Evolutionary conservation across 2,113 vertebrate genomes (phyloP), one percentile per base, ranked within the genome.

Genomic region (Muscicapa adusta): DNA sequence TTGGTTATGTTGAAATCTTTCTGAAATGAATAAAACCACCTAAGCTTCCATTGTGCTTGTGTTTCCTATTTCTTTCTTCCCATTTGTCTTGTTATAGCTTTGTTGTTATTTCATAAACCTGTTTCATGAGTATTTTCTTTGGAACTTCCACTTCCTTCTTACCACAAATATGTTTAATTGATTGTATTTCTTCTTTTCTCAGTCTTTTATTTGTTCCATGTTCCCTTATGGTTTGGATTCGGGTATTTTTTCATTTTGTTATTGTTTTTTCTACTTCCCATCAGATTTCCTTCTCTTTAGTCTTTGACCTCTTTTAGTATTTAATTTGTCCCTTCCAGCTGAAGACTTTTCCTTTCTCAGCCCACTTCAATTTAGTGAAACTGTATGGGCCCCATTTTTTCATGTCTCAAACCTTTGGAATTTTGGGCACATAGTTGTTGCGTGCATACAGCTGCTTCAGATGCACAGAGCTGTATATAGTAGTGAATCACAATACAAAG

Each of bases 61-160:
- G 75, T 93, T 95, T 95, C 74, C 89, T 91, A 18, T 93, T 95
- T 96, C 74, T 89, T 89, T 93, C 88, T 78, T 53, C 54, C 42
- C 33, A 47, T 88, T 78, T 90, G 17, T 88, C 82, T 77, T 86
- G 34, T 36, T 92, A 43, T 19, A 82, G 45, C 40, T 88, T 95
- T 65, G n/a, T 31, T 73, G 40, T 71, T 62, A 5, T 83, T 95
- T 85, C 51, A 31, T 33, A 45, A 94, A 43, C 58, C 11, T 88
- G 42, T 85, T 89, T 42, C 33, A 8, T 81, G 29, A 72, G 28
- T 92, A 16, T 72, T 91, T 94, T 86, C 67, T 79, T 62, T 89
- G 50, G 61, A 88, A 50, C 18, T 74, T 63, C 60, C 33, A 79
- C 43, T 75, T 13, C 48, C 17, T 91, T 76, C 53, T 91, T 67